A percentile compares a stretch with the other conserved stretches of the same genome.
phyloP scores from a whole-genome alignment of 92 coral and sea anemone species.

The Palythoa grandiflora region DNA sequence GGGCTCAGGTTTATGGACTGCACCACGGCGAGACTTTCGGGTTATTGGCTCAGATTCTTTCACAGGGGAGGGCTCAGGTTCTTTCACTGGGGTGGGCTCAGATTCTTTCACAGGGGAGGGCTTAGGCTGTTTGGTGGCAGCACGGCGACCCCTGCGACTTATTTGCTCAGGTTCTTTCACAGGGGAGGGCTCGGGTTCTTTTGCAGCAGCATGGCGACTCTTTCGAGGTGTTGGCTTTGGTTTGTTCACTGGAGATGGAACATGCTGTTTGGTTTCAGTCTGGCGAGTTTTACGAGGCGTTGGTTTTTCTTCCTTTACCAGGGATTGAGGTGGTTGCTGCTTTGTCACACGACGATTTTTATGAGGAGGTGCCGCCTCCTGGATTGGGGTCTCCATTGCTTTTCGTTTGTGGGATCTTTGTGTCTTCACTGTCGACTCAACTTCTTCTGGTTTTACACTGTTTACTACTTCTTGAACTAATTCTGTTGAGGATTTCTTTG shows the following conservation, averaged over 20 bases:
- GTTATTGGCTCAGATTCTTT: not conserved
- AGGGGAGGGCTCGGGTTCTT: not conserved
- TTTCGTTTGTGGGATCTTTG: constrained; percentile 27
- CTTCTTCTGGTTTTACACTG: constrained; percentile 36
- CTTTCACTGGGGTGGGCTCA: not conserved
- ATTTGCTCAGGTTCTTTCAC: not conserved
- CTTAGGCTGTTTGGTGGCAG: not conserved
- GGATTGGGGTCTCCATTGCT: not conserved
- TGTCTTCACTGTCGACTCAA: constrained; percentile 11
- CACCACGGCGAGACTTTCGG: not conserved
- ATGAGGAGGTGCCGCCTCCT: not conserved
- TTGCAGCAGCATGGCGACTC: not conserved
- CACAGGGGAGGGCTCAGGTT: not conserved
- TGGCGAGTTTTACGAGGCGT: not conserved
- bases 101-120: not conserved
- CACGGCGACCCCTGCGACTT: not conserved
- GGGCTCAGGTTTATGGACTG: too few species aligned
- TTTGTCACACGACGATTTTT: not conserved
- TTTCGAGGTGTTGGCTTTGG: not conserved
- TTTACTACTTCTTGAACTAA: constrained; percentile 16
- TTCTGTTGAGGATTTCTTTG: constrained; percentile 31
- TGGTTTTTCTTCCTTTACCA: not conserved
- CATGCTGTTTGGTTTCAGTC: not conserved
- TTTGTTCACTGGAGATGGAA: not conserved
- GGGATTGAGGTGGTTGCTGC: not conserved